Evolutionary conservation across 2,113 vertebrate species (phyloP).

Genomic region (Lathamus discolor): DNA sequence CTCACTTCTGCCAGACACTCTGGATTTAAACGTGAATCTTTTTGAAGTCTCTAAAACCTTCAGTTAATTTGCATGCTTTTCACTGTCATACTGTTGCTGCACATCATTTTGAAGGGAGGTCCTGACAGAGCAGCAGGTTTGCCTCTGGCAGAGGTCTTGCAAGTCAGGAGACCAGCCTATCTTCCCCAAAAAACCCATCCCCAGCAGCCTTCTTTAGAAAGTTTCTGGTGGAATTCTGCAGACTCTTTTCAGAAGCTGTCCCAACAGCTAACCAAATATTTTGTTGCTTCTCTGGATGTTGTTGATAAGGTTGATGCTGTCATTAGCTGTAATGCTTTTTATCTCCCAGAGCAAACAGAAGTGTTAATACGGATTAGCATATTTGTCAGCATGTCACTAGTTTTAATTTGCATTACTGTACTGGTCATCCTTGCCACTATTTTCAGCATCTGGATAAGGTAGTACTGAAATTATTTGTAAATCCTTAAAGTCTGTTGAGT

Average conservation of each 20-base stretch:
- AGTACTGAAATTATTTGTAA: not conserved
- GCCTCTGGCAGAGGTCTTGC: not conserved
- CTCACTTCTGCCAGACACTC: not conserved
- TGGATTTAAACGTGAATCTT: not conserved
- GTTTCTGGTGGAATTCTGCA: not conserved
- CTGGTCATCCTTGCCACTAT: not conserved
- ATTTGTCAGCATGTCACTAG: not conserved
- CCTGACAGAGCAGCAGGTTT: not conserved
- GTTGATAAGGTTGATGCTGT: slow-evolving; percentile 25
- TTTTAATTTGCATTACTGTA: not conserved
- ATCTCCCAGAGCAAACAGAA: slow-evolving; percentile 32
- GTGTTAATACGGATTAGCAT: not conserved
- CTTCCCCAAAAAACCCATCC: not conserved
- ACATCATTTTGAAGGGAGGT: not conserved
- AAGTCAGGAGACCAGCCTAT: not conserved
- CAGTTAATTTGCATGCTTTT: not conserved
- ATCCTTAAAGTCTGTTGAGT: not conserved
- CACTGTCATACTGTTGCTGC: not conserved
- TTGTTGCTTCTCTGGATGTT: not conserved
- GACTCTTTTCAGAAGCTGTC: not conserved
- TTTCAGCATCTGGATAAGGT: not conserved
- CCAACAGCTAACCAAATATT: slow-evolving; percentile 5
- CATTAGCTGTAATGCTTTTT: slow-evolving; percentile 35
- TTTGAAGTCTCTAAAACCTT: not conserved
- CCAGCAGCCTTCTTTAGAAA: not conserved